phyloP scores from a whole-genome alignment of 2,797 vertebrate species.

The Florisuga fusca region DNA sequence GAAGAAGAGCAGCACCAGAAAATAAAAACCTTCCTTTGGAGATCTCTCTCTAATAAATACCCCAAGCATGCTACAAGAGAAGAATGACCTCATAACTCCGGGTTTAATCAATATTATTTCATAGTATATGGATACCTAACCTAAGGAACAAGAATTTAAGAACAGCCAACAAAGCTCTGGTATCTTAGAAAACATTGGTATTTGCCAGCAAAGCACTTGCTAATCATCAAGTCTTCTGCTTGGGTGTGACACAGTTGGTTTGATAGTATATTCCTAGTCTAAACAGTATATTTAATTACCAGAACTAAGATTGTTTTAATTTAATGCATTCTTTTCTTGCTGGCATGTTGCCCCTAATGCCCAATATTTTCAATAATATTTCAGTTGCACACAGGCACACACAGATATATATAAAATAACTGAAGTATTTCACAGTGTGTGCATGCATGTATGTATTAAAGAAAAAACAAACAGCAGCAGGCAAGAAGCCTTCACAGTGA shows the following conservation, averaged over 20 bases:
- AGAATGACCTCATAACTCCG: accelerated
- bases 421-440: background rate
- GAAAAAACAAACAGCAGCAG: background rate
- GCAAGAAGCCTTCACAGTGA: background rate
- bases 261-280: background rate
- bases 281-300: background rate
- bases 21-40: background rate
- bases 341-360: background rate
- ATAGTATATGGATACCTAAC: background rate
- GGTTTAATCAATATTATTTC: background rate
- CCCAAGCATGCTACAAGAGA: background rate
- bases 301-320: background rate
- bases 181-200: background rate
- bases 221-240: background rate
- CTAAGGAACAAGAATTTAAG: background rate
- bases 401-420: background rate
- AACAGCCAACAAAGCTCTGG: background rate
- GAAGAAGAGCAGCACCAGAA: background rate
- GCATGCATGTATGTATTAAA: background rate
- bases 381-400: background rate
- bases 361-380: background rate
- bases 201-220: background rate
- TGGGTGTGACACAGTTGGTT: background rate
- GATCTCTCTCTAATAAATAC: background rate
- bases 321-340: background rate